Conservation (phyloP, 2,797 vertebrate genomes). For the Fundulus diaphanus region DNA sequence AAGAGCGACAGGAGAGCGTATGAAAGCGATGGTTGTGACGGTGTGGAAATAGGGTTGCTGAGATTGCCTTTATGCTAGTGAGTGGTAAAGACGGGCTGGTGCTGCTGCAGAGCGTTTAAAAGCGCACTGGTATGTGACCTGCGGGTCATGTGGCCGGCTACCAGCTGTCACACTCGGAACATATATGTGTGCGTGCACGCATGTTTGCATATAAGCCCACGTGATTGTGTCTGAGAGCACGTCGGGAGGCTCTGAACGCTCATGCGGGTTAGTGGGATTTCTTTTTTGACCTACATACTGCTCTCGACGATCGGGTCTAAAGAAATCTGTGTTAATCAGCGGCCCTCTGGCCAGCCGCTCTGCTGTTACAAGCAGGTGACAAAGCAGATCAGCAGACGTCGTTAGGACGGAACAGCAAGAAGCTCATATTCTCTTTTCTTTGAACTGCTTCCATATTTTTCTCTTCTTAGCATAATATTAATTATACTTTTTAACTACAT, state of each 20-base stretch:
- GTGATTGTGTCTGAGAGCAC: constrained; percentile 16
- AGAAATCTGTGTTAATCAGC: constrained; percentile 73
- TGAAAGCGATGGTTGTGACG: constrained; percentile 15
- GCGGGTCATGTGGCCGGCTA: constrained; percentile 54
- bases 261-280: constrained; percentile 21
- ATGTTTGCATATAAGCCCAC: constrained; percentile 13
- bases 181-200: constrained; percentile 3
- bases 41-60: constrained; percentile 32
- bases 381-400: constrained; percentile 74
- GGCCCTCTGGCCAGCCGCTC: constrained; percentile 45
- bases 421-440: constrained; percentile 67
- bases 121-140: constrained; percentile 64
- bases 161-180: constrained; percentile 70
- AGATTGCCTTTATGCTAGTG: constrained; percentile 20
- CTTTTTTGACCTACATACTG: constrained; percentile 72
- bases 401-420: constrained; percentile 70
- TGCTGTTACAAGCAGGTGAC: constrained; percentile 56
- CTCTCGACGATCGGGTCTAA: constrained; percentile 60
- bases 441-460: constrained; percentile 10
- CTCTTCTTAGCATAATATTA: constrained; percentile 10
- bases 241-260: constrained; percentile 32
- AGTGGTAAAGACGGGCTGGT: constrained; percentile 34
- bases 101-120: constrained; percentile 31
- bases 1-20: constrained; percentile 3
- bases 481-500: neutral